Percentiles rank a stretch among this genome's conserved stretches.
Conservation (phyloP, 1,140 invertebrate genomes). For the Pogonus chalceus region DNA sequence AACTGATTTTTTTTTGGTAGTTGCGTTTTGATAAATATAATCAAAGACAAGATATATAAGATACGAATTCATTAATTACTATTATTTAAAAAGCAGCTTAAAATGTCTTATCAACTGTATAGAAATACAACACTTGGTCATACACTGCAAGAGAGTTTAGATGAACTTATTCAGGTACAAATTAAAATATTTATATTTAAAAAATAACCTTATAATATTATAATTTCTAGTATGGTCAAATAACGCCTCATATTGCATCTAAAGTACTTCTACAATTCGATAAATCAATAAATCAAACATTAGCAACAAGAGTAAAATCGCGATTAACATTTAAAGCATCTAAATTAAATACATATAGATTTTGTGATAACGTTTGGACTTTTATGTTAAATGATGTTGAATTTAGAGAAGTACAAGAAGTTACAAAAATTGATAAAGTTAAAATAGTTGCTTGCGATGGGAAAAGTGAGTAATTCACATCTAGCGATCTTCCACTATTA, state of each 20-base stretch:
- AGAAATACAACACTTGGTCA: conserved; percentile 95
- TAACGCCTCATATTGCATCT: conserved; percentile 81
- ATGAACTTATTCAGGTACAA: conserved; percentile 77
- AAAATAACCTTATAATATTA: conserved; percentile 17
- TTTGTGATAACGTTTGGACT: conserved; percentile 99
- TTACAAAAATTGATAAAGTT: conserved; percentile 92
- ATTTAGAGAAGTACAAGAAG: conserved; percentile 91
- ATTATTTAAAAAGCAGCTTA: too few relatives aligned
- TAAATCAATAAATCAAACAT: conserved; percentile 88
- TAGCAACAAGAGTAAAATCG: conserved; percentile 87
- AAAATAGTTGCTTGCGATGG: conserved; percentile 99
- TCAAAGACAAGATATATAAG: too few relatives aligned
- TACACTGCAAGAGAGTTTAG: conserved; percentile 90
- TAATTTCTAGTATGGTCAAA: conserved; percentile 83
- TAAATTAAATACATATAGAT: conserved; percentile 95
- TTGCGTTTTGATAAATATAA: too few relatives aligned
- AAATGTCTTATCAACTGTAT: conserved; percentile 93
- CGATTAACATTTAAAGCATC: conserved; percentile 91
- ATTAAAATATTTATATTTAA: conserved; percentile 17
- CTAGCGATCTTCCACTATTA: too few relatives aligned
- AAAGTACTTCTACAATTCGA: conserved; percentile 95
- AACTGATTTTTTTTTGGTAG: too few relatives aligned
- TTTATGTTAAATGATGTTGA: conserved; percentile 98
- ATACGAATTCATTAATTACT: too few relatives aligned
- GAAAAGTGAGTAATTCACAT: conserved; percentile 60